Evolutionary conservation across 2,113 vertebrate species (phyloP).

Genomic region (Percopsis transmontana): DNA sequence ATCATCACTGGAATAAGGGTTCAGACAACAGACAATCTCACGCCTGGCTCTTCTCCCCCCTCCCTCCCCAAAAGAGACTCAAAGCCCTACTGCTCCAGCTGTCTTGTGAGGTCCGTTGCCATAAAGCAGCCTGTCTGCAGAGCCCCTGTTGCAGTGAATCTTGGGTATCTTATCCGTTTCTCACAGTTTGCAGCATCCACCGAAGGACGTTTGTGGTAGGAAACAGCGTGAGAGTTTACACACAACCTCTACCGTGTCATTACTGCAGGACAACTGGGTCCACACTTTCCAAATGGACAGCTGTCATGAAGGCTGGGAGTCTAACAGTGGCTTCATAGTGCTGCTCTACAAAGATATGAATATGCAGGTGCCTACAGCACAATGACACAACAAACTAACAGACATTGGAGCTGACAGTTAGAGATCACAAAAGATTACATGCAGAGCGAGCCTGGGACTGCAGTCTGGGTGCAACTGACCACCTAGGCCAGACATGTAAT

Average conservation of each 20-base stretch:
- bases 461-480: conserved; percentile 7
- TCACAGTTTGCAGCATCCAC: conserved; percentile 49
- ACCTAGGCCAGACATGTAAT: conserved; percentile 15
- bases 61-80: conserved; percentile 27
- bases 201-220: conserved; percentile 13
- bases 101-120: conserved; percentile 19
- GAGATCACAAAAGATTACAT: not conserved
- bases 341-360: not conserved
- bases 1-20: conserved; percentile 31
- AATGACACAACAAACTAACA: not conserved
- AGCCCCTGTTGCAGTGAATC: conserved; percentile 35
- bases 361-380: conserved; percentile 8
- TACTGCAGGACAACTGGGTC: conserved; percentile 16
- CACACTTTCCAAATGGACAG: not conserved
- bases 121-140: conserved; percentile 41
- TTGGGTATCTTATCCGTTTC: conserved; percentile 50
- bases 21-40: conserved; percentile 25
- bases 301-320: not conserved
- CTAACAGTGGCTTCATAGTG: not conserved
- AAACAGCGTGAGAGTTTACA: conserved; percentile 19
- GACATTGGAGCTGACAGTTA: not conserved
- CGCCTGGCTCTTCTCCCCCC: conserved; percentile 11
- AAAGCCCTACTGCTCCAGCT: conserved; percentile 12
- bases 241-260: conserved; percentile 10
- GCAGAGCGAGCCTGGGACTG: conserved; percentile 4